Conservation (phyloP, 2,888 invertebrate genomes). For the Blastobasis adustella region DNA sequence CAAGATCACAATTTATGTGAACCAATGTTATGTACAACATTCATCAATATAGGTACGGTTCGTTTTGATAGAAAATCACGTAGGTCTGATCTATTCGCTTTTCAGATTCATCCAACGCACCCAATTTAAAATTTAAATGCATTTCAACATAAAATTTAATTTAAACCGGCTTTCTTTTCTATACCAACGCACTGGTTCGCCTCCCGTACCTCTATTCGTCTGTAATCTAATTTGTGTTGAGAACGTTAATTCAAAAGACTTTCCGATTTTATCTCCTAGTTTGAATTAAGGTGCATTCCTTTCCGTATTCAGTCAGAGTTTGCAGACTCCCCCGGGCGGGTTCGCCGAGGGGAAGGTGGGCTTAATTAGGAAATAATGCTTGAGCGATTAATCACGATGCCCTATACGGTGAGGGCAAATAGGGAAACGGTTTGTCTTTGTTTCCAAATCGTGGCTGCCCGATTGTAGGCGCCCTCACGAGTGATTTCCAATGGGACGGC, state of each 20-base stretch:
- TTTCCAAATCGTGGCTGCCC: conserved; percentile 19
- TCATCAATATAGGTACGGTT: too few relatives aligned
- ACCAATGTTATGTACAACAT: not conserved
- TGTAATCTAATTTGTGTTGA: conserved; percentile 37
- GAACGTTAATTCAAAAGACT: conserved; percentile 54
- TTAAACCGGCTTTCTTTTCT: too few relatives aligned
- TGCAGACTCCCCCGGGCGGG: conserved; percentile 33
- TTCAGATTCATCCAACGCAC: too few relatives aligned
- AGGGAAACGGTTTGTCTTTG: conserved; percentile 8
- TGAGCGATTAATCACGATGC: conserved; percentile 68
- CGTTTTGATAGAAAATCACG: too few relatives aligned
- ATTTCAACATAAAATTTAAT: too few relatives aligned
- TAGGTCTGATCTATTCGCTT: too few relatives aligned
- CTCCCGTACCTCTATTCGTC: not conserved
- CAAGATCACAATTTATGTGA: conserved; percentile 37
- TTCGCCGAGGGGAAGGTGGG: conserved; percentile 57
- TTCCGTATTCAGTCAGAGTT: not conserved
- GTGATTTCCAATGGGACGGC: conserved; percentile 60
- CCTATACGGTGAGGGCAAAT: conserved; percentile 30
- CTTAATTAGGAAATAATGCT: conserved; percentile 73
- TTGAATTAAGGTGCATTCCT: conserved; percentile 36
- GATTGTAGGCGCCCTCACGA: conserved; percentile 33
- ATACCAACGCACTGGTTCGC: too few relatives aligned
- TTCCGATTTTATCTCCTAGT: conserved; percentile 46
- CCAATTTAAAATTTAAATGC: too few relatives aligned